Evolutionary conservation across 2,888 invertebrate genomes (phyloP).

Genomic region (Adineta ricciae): DNA sequence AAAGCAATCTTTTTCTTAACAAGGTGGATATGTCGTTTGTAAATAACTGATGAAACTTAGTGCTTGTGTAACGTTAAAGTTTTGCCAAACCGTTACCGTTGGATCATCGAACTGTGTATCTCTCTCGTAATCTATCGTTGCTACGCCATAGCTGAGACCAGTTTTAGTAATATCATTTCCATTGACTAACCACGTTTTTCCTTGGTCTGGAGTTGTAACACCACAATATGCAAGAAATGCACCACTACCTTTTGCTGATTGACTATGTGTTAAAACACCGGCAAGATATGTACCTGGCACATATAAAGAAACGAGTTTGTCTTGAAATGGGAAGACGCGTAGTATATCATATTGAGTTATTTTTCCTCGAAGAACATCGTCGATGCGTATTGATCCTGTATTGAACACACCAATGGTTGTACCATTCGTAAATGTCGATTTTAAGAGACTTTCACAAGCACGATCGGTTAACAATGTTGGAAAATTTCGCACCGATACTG

Average conservation of each 20-base stretch:
- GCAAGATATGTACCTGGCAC: not conserved
- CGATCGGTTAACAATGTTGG: not conserved
- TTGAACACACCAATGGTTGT: not conserved
- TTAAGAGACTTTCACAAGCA: not conserved
- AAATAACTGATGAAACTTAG: not conserved
- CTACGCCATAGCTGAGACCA: not conserved
- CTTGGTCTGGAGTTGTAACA: not conserved
- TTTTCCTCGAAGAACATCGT: not conserved
- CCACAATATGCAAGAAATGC: not conserved
- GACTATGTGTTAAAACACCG: not conserved
- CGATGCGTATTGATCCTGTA: constrained; percentile 14
- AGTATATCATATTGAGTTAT: not conserved
- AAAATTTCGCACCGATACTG: not conserved
- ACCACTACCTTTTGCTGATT: not conserved
- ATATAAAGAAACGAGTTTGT: not conserved
- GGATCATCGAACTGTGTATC: not conserved
- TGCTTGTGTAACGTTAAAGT: not conserved
- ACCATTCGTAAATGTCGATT: not conserved
- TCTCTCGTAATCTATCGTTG: not conserved
- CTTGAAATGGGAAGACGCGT: constrained; percentile 4
- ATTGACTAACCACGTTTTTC: not conserved
- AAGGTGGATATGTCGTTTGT: not conserved
- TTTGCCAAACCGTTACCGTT: not conserved
- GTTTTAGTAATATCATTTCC: not conserved
- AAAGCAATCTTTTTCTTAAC: not conserved